Conservation (phyloP, 2,113 vertebrate species). For the Trichechus manatus region DNA sequence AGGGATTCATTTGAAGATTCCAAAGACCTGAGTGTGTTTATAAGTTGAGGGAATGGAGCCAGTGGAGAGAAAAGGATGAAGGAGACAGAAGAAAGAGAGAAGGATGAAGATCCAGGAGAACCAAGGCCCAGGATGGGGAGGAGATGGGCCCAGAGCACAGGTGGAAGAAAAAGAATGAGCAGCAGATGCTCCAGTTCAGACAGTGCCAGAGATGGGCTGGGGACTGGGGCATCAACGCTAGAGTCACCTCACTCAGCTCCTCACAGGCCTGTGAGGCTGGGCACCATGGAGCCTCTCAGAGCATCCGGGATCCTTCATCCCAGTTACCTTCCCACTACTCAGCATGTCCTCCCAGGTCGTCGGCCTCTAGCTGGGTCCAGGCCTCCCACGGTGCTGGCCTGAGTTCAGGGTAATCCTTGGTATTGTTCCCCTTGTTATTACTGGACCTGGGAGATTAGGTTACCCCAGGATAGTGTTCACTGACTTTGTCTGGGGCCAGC, state of each 20-base stretch:
- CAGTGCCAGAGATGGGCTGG: fast-evolving
- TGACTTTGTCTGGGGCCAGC: slow-evolving; percentile 17
- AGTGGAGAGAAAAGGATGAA: not conserved
- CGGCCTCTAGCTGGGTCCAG: not conserved
- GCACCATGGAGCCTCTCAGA: not conserved
- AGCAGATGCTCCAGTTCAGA: not conserved
- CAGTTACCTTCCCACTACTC: not conserved
- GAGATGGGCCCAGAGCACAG: not conserved
- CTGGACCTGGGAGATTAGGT: slow-evolving; percentile 7
- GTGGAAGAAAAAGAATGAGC: not conserved
- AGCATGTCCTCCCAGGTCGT: not conserved
- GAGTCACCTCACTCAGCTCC: not conserved
- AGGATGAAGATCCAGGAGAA: not conserved
- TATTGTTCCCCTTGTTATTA: not conserved
- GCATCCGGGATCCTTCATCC: not conserved
- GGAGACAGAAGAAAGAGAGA: not conserved
- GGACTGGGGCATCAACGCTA: not conserved
- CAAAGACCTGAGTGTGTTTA: not conserved
- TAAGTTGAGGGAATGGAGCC: not conserved
- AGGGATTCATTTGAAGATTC: not conserved
- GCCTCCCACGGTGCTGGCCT: not conserved
- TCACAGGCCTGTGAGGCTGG: not conserved
- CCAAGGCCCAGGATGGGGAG: fast-evolving
- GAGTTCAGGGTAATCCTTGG: not conserved
- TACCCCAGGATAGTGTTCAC: not conserved